Evolutionary conservation across 2,888 invertebrate genomes (phyloP).

Genomic region (Anagyrus pseudococci): DNA sequence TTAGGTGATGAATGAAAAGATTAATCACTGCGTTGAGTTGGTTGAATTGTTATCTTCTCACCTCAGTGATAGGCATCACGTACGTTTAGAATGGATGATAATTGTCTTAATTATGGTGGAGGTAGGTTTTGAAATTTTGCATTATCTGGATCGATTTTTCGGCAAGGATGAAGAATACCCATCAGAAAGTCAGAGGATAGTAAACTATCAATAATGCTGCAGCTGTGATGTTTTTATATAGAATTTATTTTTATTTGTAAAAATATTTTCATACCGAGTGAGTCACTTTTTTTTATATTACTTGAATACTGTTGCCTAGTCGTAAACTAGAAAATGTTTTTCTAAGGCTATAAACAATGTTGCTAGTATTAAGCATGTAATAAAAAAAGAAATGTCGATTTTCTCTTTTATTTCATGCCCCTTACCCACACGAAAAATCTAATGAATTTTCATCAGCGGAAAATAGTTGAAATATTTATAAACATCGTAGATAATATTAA

Average conservation of each 20-base stretch:
- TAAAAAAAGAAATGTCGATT: too few species aligned
- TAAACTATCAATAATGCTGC: not conserved
- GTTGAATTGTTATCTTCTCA: conserved; percentile 88
- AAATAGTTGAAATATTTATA: too few species aligned
- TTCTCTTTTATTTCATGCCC: too few species aligned
- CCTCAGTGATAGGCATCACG: conserved; percentile 91
- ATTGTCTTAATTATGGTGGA: conserved; percentile 95
- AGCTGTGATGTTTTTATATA: not conserved
- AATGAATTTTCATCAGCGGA: too few species aligned
- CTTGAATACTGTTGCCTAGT: too few species aligned
- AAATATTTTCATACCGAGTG: not conserved
- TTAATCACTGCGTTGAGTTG: conserved; percentile 92
- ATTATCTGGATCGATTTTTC: conserved; percentile 75
- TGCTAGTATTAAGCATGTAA: too few species aligned
- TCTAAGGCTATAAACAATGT: too few species aligned
- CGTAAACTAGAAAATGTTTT: too few species aligned
- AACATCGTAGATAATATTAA: too few species aligned
- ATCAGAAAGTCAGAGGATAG: not conserved
- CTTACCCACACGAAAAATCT: too few species aligned
- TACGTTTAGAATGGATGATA: conserved; percentile 96
- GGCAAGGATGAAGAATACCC: conserved; percentile 4
- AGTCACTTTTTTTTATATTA: not conserved
- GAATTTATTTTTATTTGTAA: not conserved
- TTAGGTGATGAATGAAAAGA: conserved; percentile 93
- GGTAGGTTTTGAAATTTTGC: conserved; percentile 84